Evolutionary conservation across 2,888 invertebrate species (phyloP).

Genomic region (Rhopalosiphum nymphaeae): DNA sequence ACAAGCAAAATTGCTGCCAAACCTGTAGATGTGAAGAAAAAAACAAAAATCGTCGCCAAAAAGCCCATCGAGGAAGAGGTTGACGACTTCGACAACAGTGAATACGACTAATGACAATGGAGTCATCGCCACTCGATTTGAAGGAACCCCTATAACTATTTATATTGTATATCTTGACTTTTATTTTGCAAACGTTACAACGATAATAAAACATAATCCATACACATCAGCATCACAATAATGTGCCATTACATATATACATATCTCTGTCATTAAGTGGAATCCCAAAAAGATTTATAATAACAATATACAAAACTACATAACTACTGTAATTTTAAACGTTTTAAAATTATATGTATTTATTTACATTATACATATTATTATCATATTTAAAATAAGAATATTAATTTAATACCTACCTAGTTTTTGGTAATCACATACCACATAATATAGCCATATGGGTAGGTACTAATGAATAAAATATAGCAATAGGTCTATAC

Average conservation of each 20-base stretch:
- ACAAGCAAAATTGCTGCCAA: neutral
- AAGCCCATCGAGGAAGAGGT: neutral
- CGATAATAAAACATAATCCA: neutral
- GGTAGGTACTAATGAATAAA: too few relatives aligned
- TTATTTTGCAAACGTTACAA: neutral
- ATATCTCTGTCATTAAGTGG: neutral
- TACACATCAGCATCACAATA: neutral
- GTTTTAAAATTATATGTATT: neutral
- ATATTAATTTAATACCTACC: too few relatives aligned
- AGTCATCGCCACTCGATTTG: neutral
- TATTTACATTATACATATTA: neutral
- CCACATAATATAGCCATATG: too few relatives aligned
- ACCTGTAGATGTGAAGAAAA: neutral
- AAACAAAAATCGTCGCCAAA: neutral
- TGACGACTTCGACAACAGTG: neutral
- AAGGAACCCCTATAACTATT: neutral
- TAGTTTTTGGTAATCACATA: too few relatives aligned
- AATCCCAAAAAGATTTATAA: neutral
- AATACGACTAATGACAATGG: neutral
- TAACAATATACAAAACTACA: neutral
- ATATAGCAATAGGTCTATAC: neutral
- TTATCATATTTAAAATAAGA: too few relatives aligned
- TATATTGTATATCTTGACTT: neutral
- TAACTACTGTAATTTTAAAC: neutral
- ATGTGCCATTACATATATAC: neutral